Conservation (phyloP, 2,888 invertebrate species). For the Seladonia tumulorum region DNA sequence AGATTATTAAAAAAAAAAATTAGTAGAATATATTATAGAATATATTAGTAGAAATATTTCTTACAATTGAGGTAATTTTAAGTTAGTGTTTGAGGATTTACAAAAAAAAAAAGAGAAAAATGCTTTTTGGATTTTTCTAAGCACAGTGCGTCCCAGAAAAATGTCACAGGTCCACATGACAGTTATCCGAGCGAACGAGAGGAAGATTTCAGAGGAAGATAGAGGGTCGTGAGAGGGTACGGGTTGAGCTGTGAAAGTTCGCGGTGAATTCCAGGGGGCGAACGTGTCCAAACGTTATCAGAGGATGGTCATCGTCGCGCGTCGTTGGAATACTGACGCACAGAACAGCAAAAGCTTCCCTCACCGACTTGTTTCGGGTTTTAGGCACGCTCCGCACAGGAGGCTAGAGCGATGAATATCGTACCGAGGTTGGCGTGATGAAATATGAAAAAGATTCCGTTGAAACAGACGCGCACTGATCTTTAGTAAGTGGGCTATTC, state of each 20-base stretch:
- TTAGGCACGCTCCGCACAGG: background rate
- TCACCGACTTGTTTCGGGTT: conserved; percentile 32
- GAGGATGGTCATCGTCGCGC: conserved; percentile 61
- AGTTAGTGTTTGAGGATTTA: no score
- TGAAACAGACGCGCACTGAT: background rate
- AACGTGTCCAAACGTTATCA: conserved; percentile 73
- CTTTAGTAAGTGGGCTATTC: conserved; percentile 23
- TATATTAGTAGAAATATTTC: no score
- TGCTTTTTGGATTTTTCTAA: background rate
- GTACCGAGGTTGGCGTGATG: conserved; percentile 40
- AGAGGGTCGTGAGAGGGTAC: background rate
- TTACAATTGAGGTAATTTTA: no score
- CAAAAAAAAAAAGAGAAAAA: background rate
- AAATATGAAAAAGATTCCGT: conserved; percentile 57
- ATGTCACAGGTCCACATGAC: conserved; percentile 9
- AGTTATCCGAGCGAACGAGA: conserved; percentile 36
- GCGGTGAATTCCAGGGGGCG: conserved; percentile 60
- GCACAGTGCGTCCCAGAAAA: background rate
- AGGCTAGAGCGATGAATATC: conserved; percentile 15
- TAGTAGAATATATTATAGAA: no score
- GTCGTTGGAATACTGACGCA: conserved; percentile 62
- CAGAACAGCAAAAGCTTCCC: conserved; percentile 26
- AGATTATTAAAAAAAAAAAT: no score
- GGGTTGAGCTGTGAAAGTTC: conserved; percentile 49
- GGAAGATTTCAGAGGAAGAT: conserved; percentile 15